Evolutionary conservation across 2,888 invertebrate species (phyloP), one percentile per base, ranked within the genome.

Genomic region (Plagiodera versicolora): DNA sequence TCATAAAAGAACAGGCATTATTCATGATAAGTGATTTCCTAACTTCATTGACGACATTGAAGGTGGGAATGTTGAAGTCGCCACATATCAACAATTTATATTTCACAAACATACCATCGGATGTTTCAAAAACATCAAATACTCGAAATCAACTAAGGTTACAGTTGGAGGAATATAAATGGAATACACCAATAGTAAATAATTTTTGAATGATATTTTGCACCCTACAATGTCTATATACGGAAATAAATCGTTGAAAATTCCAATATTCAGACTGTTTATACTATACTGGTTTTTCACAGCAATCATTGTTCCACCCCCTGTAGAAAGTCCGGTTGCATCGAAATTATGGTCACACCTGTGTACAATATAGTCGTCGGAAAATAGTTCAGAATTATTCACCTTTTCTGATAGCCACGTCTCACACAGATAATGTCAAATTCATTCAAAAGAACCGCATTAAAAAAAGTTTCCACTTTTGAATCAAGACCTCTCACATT

Each of bases 401-500:
- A 49, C 39, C 16, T 39, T 44, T 8, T 17, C 28, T 18, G 47
- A 24, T 14, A 49, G 44, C 56, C 56, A 49, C 35, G 49, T 56
- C 39, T 56, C 56, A 48, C 16, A 20, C 24, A 2, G 35, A 57
- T 56, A 19, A 56, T 39, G 32, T 57, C 28, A 50, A 39, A 56
- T 35, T 56, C 49, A 56, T 35, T 39, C 14, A 14, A 28, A 11
- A 28, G n/a, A 2, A 57, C 20, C 14, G 20, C 45, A 14, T 28
- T 28, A 14, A 39, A 30, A 49, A 50, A 39, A 35, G 45, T 49
- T 48, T 57, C 39, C 24, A 57, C 20, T 28, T 57, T 57, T 19
- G 24, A 19, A 39, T 57, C 50, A 4, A 57, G 39, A 20, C 50
- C 57, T 50, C 50, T 49, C 18, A 57, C 50, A 57, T 50, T 57